These are phyloP conservation scores for Malurus melanocephalus DNA, from an alignment of 2,113 vertebrate species.

Conservation along the genomic window DNA sequence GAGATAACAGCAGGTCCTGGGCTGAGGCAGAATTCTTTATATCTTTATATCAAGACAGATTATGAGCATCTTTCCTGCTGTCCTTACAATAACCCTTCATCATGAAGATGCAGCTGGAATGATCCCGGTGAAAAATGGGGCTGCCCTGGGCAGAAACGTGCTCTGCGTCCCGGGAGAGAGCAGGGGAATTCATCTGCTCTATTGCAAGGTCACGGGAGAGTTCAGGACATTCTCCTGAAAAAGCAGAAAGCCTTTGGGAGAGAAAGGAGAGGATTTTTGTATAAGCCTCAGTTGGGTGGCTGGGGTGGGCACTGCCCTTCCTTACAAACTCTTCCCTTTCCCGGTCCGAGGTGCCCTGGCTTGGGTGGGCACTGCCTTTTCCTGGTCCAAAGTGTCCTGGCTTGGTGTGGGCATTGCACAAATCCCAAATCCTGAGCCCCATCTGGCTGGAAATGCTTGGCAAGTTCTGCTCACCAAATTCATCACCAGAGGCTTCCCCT, in stretches of 20 bases:
- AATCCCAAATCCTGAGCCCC: background rate
- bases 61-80: background rate
- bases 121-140: background rate
- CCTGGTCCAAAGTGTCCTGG: background rate
- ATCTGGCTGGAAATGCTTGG: background rate
- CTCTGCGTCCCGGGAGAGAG: background rate
- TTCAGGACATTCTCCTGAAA: background rate
- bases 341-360: background rate
- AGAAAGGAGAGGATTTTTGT: background rate
- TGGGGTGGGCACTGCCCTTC: background rate
- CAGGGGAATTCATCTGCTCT: background rate
- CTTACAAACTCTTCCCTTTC: background rate
- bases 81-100: constrained; percentile 17
- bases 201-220: background rate
- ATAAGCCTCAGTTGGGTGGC: background rate
- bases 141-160: background rate
- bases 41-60: constrained; percentile 22
- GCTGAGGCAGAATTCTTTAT: background rate
- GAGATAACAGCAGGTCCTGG: background rate
- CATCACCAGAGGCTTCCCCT: background rate
- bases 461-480: background rate
- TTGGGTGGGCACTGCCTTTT: background rate
- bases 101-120: background rate
- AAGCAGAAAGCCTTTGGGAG: background rate
- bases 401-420: background rate